A percentile compares a stretch with the other conserved stretches of the same genome.
These are phyloP conservation scores for Himalopsyche japonica DNA, from an alignment of 2,888 invertebrate genomes.

Conservation along the genomic window DNA sequence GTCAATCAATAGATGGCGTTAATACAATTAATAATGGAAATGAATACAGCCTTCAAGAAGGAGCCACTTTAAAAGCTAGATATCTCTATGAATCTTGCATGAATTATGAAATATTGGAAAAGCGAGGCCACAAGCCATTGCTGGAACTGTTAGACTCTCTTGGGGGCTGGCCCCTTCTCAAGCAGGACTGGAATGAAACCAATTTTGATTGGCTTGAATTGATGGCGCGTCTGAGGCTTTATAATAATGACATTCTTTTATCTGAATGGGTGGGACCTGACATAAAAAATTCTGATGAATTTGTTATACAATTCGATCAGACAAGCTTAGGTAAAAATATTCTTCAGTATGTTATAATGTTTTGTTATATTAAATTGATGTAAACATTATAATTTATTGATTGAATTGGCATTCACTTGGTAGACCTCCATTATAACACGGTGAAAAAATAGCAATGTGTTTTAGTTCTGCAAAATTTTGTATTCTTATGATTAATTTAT, in stretches of 20 bases:
- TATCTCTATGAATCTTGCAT: slow-evolving; percentile 85
- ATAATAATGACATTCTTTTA: slow-evolving; percentile 84
- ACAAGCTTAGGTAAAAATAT: slow-evolving; percentile 67
- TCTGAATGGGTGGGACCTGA: slow-evolving; percentile 91
- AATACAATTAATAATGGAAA: background rate
- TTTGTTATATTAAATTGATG: too few species aligned
- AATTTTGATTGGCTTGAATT: slow-evolving; percentile 74
- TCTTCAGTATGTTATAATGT: too few species aligned
- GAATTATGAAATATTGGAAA: slow-evolving; percentile 73
- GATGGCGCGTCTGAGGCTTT: slow-evolving; percentile 74
- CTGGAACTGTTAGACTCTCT: slow-evolving; percentile 68
- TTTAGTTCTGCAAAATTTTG: too few species aligned
- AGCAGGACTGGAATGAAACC: slow-evolving; percentile 64
- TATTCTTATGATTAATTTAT: too few species aligned
- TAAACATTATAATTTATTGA: too few species aligned
- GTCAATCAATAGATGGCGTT: slow-evolving; percentile 8
- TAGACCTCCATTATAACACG: too few species aligned
- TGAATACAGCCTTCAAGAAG: slow-evolving; percentile 39
- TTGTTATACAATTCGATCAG: slow-evolving; percentile 90
- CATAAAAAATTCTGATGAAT: slow-evolving; percentile 88
- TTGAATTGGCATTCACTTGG: too few species aligned
- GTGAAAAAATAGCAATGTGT: too few species aligned
- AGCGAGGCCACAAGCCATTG: slow-evolving; percentile 73
- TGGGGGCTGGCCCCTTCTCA: slow-evolving; percentile 88
- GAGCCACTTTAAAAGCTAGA: slow-evolving; percentile 79